These are phyloP conservation scores for Tridacna gigas DNA, from an alignment of 2,888 invertebrate species.

Conservation along the genomic window DNA sequence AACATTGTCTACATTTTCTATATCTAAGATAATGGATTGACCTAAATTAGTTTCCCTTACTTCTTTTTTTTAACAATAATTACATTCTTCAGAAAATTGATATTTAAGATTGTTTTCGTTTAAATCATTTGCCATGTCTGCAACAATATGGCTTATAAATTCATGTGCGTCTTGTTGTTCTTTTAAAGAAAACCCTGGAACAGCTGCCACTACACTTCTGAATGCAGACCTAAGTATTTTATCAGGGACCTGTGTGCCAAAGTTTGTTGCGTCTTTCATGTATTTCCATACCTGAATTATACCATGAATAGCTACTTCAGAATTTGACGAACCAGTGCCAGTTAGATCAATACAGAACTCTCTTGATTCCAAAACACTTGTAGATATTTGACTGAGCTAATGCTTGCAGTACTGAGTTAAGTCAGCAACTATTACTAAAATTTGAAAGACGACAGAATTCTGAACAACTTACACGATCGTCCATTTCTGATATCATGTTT, in stretches of 20 bases:
- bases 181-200: background rate
- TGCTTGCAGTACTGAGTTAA: constrained; percentile 16
- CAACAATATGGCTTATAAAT: no score
- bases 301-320: constrained; percentile 16
- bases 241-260: constrained; percentile 5
- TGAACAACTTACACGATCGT: background rate
- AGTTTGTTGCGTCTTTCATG: background rate
- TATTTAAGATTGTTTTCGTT: no score
- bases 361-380: background rate
- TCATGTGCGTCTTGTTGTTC: background rate
- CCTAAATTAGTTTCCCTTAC: background rate
- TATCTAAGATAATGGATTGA: background rate
- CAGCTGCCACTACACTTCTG: constrained; percentile 13
- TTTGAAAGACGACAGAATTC: constrained; percentile 7
- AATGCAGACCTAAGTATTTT: constrained; percentile 1
- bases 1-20: background rate
- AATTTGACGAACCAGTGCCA: background rate
- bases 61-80: background rate
- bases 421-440: constrained; percentile 17
- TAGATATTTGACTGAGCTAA: background rate
- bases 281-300: constrained; percentile 5
- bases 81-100: background rate
- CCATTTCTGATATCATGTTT: no score
- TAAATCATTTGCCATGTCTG: no score
- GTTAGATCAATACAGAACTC: background rate